Conservation (phyloP, 2,797 vertebrate genomes). For the Emydoidea blandingii region DNA sequence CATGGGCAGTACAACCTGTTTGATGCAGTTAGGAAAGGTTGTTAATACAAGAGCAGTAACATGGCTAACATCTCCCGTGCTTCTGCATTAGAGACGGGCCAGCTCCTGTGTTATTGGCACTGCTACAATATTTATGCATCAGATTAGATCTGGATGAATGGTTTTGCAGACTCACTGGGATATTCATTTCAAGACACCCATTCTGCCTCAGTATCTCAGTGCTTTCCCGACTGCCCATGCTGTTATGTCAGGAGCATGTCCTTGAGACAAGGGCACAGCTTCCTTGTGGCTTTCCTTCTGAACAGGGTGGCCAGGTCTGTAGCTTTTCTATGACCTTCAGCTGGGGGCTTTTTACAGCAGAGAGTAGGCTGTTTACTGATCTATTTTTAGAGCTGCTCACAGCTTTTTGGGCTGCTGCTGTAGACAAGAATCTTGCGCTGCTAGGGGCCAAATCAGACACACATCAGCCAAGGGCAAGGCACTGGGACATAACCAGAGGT, state of each 20-base stretch:
- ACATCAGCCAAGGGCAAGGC: neutral
- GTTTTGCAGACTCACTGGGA: conserved; percentile 7
- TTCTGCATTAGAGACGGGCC: neutral
- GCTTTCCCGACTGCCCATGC: neutral
- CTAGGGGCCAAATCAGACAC: neutral
- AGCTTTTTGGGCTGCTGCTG: neutral
- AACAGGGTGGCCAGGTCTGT: neutral
- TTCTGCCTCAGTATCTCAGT: neutral
- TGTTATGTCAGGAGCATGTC: neutral
- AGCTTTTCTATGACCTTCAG: neutral
- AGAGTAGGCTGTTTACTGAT: neutral
- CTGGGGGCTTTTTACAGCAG: neutral
- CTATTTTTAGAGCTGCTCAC: conserved; percentile 38
- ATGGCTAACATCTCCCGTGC: neutral
- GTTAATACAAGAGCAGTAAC: neutral
- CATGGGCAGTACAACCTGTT: neutral
- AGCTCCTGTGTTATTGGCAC: neutral
- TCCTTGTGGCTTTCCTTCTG: neutral
- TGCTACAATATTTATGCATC: neutral
- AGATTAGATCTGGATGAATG: neutral
- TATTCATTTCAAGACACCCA: neutral
- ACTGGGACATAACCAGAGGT: neutral
- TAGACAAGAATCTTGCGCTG: conserved; percentile 18
- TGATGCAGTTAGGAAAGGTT: neutral
- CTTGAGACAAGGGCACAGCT: neutral